Conservation (phyloP, 2,797 vertebrate genomes). For the Chelon auratus region DNA sequence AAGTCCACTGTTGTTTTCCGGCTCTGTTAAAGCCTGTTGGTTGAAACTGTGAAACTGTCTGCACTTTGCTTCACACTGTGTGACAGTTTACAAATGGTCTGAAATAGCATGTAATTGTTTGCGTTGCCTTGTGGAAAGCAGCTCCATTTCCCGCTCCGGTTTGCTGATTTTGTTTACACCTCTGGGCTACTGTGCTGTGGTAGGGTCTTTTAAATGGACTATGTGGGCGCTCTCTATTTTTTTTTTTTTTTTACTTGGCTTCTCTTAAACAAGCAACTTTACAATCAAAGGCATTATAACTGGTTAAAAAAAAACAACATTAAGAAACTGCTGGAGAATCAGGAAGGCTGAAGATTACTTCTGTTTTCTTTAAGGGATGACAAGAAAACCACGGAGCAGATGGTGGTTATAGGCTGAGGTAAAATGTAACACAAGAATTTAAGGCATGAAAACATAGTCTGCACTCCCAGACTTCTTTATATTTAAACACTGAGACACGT, state of each 20-base stretch:
- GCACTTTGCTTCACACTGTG: slow-evolving; percentile 3
- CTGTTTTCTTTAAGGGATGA: slow-evolving; percentile 34
- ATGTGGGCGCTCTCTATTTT: slow-evolving; percentile 20
- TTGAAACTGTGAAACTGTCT: slow-evolving; percentile 11
- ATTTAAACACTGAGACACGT: slow-evolving; percentile 27
- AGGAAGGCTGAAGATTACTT: slow-evolving; percentile 47
- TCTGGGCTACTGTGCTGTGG: slow-evolving; percentile 27
- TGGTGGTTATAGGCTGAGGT: slow-evolving; percentile 36
- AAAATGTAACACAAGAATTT: slow-evolving; percentile 51
- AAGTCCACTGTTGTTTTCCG: not conserved
- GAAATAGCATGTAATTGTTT: slow-evolving; percentile 30
- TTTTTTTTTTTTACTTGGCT: not conserved
- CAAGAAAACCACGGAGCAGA: slow-evolving; percentile 52
- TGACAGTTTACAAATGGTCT: slow-evolving; percentile 40
- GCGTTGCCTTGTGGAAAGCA: slow-evolving; percentile 33
- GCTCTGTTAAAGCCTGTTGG: not conserved
- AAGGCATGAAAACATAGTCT: slow-evolving; percentile 47
- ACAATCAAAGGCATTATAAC: slow-evolving; percentile 24
- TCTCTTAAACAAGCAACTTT: slow-evolving; percentile 11
- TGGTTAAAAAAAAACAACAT: not conserved
- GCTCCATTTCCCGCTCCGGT: slow-evolving; percentile 30
- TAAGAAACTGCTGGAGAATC: slow-evolving; percentile 46
- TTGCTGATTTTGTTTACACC: slow-evolving; percentile 47
- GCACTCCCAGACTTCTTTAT: slow-evolving; percentile 21
- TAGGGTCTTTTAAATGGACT: slow-evolving; percentile 27